These are phyloP conservation scores for Bufo bufo DNA, from an alignment of 2,113 vertebrate genomes.

Conservation along the genomic window DNA sequence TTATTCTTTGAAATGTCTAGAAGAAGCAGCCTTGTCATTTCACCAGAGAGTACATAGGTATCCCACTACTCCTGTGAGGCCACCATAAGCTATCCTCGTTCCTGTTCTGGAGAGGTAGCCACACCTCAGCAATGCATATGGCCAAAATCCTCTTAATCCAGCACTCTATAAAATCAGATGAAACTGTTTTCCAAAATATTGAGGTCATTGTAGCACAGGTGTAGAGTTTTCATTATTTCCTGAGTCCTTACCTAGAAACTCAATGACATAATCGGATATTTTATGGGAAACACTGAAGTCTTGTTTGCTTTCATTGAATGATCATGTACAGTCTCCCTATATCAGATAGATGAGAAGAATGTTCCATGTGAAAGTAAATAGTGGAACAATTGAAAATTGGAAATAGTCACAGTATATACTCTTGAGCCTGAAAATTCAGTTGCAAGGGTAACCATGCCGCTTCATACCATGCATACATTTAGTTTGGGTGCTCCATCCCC, in stretches of 20 bases:
- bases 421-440: neutral
- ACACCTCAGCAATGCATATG: conserved; percentile 14
- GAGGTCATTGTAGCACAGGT: conserved; percentile 19
- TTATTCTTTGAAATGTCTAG: neutral
- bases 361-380: neutral
- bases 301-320: neutral
- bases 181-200: conserved; percentile 24
- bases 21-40: neutral
- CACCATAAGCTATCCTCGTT: neutral
- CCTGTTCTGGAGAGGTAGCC: neutral
- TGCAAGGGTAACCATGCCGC: neutral
- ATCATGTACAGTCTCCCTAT: neutral
- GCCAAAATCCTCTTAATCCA: conserved; percentile 32
- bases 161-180: conserved; percentile 41
- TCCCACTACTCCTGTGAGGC: neutral
- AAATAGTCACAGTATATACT: neutral
- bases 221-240: conserved; percentile 13
- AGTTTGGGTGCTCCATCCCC: too few relatives aligned
- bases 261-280: neutral
- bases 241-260: neutral
- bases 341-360: neutral
- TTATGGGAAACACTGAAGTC: neutral
- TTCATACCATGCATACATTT: too few relatives aligned
- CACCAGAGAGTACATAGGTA: neutral
- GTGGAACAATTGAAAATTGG: neutral